Evolutionary conservation across 1,140 invertebrate genomes (phyloP), one percentile per base, ranked within the genome.

Genomic region (Lethrus apterus): DNA sequence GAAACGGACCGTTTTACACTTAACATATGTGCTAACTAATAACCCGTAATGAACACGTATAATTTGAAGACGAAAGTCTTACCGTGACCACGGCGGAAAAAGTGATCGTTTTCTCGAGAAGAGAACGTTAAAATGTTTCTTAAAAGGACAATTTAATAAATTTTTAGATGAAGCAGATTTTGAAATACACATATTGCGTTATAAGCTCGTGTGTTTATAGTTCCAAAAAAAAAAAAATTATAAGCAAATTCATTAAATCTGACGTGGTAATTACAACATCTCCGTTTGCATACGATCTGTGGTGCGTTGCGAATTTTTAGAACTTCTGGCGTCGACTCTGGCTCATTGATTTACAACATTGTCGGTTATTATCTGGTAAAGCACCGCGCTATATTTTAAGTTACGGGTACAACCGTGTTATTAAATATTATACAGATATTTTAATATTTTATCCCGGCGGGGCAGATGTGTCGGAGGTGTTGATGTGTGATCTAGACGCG

Each of bases 341-440:
- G 31, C 50, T 52, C 46, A 60, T 59, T 62, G 60, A 62, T 62
- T 62, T 62, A 62, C 57, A 59, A 54, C 58, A 10, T 51, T 40
- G 38, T 24, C 50, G 54, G 51, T 60, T 60, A 59, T 61, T 58
- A 60, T 57, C 56, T 55, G 56, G 60, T 62, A 62, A 58, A 47
- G 56, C 60, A 62, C 60, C 50, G 57, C 55, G 48, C 50, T 52
- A 43, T 46, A 47, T 59, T 59, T 62, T 58, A 54, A 54, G 55
- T 47, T 49, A 47, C 54, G n/a, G 52, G 52, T 51, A 52, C 48
- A 58, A 44, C 43, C 52, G 54, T 62, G 53, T 62, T 60, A 60
- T 62, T 62, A 62, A 59, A 59, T 55, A 57, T 58, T 55, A 56
- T 54, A 56, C 58, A 47, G 52, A 60, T 51, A 56, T 60, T 62